A percentile compares a stretch with the other conserved stretches of the same genome.
Evolutionary conservation across 2,113 vertebrate genomes (phyloP).

Genomic region (Crypturellus undulatus): DNA sequence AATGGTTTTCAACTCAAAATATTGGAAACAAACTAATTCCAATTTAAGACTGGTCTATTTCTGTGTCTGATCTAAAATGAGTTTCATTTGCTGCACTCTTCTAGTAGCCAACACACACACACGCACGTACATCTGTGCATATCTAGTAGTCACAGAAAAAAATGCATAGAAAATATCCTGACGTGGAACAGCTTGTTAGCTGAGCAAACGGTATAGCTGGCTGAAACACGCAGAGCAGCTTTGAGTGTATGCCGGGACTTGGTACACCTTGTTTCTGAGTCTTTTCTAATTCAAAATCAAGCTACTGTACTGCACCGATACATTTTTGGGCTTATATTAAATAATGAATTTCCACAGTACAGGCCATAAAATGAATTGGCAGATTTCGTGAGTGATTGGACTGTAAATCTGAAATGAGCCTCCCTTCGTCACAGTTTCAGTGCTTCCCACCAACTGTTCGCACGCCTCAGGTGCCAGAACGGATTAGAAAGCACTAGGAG

Average conservation of each 20-base stretch:
- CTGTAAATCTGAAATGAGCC: slow-evolving; percentile 66
- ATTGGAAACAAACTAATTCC: background rate
- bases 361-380: slow-evolving; percentile 43
- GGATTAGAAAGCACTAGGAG: slow-evolving; percentile 68
- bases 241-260: background rate
- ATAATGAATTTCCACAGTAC: slow-evolving; percentile 59
- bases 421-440: slow-evolving; percentile 33
- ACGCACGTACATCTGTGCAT: background rate
- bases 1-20: background rate
- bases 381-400: slow-evolving; percentile 35
- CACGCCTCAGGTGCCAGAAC: slow-evolving; percentile 70
- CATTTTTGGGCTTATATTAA: slow-evolving; percentile 39
- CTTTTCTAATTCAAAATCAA: slow-evolving; percentile 32
- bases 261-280: background rate
- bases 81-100: background rate
- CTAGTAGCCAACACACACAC: background rate
- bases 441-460: slow-evolving; percentile 72
- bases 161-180: background rate
- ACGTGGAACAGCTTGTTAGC: background rate
- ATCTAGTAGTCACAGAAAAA: background rate
- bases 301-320: background rate
- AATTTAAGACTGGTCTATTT: background rate
- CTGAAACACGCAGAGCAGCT: background rate
- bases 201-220: background rate
- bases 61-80: background rate